phyloP scores from a whole-genome alignment of 2,797 vertebrate species.

The Glossophaga mutica region DNA sequence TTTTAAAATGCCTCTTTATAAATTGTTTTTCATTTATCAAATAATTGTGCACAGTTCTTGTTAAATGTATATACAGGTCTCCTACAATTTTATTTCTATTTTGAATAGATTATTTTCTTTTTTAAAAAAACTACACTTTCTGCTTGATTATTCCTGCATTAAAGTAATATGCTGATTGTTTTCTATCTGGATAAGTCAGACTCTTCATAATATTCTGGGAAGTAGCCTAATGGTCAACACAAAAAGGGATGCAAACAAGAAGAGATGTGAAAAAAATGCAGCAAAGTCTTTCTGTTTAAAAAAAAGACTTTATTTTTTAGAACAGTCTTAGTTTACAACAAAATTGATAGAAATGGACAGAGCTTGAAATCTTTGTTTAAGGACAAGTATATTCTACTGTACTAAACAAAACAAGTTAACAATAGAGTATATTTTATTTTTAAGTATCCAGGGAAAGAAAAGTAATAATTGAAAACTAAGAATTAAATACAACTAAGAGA shows the following conservation, averaged over 20 bases:
- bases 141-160: neutral
- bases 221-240: neutral
- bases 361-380: neutral
- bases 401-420: slow-evolving; percentile 11
- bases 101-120: neutral
- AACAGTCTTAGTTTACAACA: neutral
- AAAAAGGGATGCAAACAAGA: neutral
- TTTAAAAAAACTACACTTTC: neutral
- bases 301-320: neutral
- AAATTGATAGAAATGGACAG: neutral
- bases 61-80: neutral
- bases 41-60: neutral
- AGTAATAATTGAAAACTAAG: slow-evolving; percentile 13
- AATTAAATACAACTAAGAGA: neutral
- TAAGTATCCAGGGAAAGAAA: slow-evolving; percentile 8
- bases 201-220: neutral
- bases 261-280: neutral
- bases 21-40: slow-evolving; percentile 6
- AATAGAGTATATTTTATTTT: slow-evolving; percentile 41
- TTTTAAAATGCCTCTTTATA: slow-evolving; percentile 13
- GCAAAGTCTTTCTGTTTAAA: neutral
- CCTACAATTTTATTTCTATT: neutral
- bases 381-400: slow-evolving; percentile 15
- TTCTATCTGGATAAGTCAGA: neutral
- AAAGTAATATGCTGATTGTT: neutral